Base-by-base conservation (phyloP, 1,140 invertebrate species). In the Sinella curviseta region DNA sequence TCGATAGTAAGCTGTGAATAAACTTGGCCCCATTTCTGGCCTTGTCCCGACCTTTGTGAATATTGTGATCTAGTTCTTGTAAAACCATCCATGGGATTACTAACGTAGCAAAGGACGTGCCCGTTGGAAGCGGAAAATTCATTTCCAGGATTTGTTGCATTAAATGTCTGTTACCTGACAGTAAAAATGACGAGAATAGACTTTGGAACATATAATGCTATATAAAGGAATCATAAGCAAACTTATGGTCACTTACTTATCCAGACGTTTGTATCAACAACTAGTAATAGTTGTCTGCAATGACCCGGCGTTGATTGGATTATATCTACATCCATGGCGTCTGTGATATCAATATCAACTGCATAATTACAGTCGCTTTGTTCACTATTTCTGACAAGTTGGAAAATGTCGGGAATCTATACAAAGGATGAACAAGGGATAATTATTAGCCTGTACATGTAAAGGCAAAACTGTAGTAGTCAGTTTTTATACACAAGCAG, bases 211-310 rank as follows among this genome's bases (percentile, higher is more conserved):
- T n/a, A n/a, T n/a, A n/a, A n/a, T n/a, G n/a, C n/a, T n/a, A n/a
- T n/a, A n/a, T n/a, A n/a, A n/a, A n/a, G n/a, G n/a, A n/a, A n/a
- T n/a, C n/a, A n/a, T n/a, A n/a, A n/a, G n/a, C n/a, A n/a, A n/a
- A n/a, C n/a, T n/a, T n/a, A n/a, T n/a, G n/a, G n/a, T 1, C 36
- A 16, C 73, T 33, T 83, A 81, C 81, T 60, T 35, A 83, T 81
- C 78, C 81, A 83, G 30, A 83, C 79, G 65, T 83, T 83, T 24
- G 82, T 82, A 36, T 83, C 82, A n/a, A 78, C 79, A 28, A 83
- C 79, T 24, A 81, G 48, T 20, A 83, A 34, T 17, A 82, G 39
- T 48, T 48, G 39, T 48, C 17, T 48, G 70, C 76, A 26, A 14
- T 75, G 67, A 28, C 36, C 17, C 4, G 74, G 70, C n/a, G n/a